Conservation (phyloP, 1,140 invertebrate species). For the Meloidogyne exigua region DNA sequence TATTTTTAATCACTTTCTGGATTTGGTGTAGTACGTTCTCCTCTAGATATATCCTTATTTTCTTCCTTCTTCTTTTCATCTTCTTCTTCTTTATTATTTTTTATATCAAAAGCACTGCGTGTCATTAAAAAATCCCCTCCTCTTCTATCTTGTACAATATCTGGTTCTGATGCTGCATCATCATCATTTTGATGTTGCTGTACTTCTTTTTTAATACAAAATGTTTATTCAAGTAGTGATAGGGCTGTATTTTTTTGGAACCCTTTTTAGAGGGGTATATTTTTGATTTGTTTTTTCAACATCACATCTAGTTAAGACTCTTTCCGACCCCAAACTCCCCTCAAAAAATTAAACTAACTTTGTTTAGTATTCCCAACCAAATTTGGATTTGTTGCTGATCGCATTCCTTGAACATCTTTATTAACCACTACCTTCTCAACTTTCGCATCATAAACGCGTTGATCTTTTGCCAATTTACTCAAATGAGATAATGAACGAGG, state of each 20-base stretch:
- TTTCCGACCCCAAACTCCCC: too few relatives aligned
- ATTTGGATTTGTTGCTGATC: slow-evolving; percentile 17
- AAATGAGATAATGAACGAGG: slow-evolving; percentile 55
- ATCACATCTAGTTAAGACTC: too few relatives aligned
- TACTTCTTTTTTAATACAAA: neutral
- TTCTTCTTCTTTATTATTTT: neutral
- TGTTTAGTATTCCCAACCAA: slow-evolving; percentile 10
- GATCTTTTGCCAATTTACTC: slow-evolving; percentile 38
- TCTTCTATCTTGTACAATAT: slow-evolving; percentile 30
- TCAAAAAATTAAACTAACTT: neutral
- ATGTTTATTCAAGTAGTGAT: too few relatives aligned
- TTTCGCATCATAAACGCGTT: slow-evolving; percentile 50
- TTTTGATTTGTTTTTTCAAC: too few relatives aligned
- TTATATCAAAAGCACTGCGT: neutral
- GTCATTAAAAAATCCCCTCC: slow-evolving; percentile 15
- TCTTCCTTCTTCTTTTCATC: neutral
- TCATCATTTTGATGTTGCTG: slow-evolving; percentile 10
- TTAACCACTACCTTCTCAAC: slow-evolving; percentile 15
- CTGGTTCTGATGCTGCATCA: slow-evolving; percentile 33
- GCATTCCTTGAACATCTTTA: neutral
- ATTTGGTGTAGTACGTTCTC: neutral
- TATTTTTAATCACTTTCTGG: neutral
- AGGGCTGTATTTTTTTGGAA: too few relatives aligned
- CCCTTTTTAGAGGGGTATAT: too few relatives aligned
- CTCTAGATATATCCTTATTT: neutral